Base-by-base conservation (phyloP, 2,797 vertebrate species). In the Erpetoichthys calabaricus region DNA sequence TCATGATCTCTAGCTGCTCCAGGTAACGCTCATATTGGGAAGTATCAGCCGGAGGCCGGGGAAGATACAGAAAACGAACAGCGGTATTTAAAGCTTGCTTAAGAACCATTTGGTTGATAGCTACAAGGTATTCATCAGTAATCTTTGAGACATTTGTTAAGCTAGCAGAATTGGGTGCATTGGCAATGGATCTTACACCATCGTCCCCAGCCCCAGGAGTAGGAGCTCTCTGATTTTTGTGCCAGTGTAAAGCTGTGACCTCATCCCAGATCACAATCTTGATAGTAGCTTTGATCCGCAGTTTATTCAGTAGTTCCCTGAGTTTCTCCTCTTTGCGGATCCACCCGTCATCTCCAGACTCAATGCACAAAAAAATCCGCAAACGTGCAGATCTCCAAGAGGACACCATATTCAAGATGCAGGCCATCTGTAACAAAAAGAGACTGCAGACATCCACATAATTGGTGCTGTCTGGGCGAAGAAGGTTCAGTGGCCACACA, bases 401-500 rank as follows among this genome's bases (percentile, higher is more conserved):
- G 63, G 45, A 78, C 57, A 90, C 88, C 92, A 95, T 95, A 81
- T 90, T 90, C 57, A 95, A 81, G 59, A 95, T 88, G 5, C 91
- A 94, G 2, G 91, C 92, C 91, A 95, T 94, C 77, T 95, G 91
- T 55, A 95, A 80, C 50, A 93, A 69, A 66, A 95, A 94, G 55
- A 95, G 88, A 66, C 91, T 91, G 64, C 91, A 91, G 56, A 95
- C 85, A 0, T 94, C 91, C 66, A 90, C 77, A 0, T 85, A 87
- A 58, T 75, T 70, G 0, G 75, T 74, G 51, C 79, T 73, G 54
- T 80, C 78, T 0, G 87, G 85, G 57, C 84, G 79, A 6, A 94
- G 75, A 56, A 94, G 75, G 78, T 94, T 87, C 51, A 91, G 82
- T 2, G 91, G 91, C 92, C 92, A 95, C 60, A 94, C 89, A 0